These are phyloP conservation scores for Champsocephalus gunnari DNA, from an alignment of 2,797 vertebrate genomes.

Conservation along the genomic window DNA sequence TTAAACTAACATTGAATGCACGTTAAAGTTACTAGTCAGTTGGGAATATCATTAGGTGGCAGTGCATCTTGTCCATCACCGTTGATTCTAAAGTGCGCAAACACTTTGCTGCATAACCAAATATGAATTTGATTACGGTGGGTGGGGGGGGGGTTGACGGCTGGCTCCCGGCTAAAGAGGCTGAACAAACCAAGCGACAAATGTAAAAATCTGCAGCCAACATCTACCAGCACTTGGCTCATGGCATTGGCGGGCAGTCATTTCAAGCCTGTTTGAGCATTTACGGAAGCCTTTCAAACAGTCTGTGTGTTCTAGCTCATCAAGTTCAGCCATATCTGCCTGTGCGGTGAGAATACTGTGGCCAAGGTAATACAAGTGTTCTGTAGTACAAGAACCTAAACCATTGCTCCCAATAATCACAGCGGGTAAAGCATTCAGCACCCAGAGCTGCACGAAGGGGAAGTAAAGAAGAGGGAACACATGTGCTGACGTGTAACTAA, in stretches of 20 bases:
- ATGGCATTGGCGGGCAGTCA: background rate
- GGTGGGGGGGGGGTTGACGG: background rate
- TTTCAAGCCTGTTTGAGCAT: slow-evolving; percentile 51
- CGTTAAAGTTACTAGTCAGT: background rate
- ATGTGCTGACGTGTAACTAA: slow-evolving; percentile 31
- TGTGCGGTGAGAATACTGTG: slow-evolving; percentile 4
- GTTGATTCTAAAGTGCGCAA: slow-evolving; percentile 11
- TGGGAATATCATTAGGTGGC: slow-evolving; percentile 12
- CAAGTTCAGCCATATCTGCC: slow-evolving; percentile 40
- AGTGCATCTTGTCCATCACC: background rate
- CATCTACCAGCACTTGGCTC: slow-evolving; percentile 41
- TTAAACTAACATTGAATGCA: background rate
- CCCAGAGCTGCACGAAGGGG: slow-evolving; percentile 13
- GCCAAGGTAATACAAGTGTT: slow-evolving; percentile 28
- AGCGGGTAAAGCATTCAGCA: slow-evolving; percentile 13
- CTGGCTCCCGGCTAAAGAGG: slow-evolving; percentile 17
- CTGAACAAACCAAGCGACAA: slow-evolving; percentile 28
- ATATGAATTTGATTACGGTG: slow-evolving; percentile 23
- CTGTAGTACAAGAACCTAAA: slow-evolving; percentile 34
- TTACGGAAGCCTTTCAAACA: slow-evolving; percentile 56
- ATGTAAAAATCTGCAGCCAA: slow-evolving; percentile 38
- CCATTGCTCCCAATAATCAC: slow-evolving; percentile 19
- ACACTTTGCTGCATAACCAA: background rate
- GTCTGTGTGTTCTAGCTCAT: slow-evolving; percentile 50
- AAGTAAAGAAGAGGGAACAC: background rate